These are phyloP conservation scores for Nasonia longicornis DNA, from an alignment of 1,140 invertebrate genomes.

Conservation along the genomic window DNA sequence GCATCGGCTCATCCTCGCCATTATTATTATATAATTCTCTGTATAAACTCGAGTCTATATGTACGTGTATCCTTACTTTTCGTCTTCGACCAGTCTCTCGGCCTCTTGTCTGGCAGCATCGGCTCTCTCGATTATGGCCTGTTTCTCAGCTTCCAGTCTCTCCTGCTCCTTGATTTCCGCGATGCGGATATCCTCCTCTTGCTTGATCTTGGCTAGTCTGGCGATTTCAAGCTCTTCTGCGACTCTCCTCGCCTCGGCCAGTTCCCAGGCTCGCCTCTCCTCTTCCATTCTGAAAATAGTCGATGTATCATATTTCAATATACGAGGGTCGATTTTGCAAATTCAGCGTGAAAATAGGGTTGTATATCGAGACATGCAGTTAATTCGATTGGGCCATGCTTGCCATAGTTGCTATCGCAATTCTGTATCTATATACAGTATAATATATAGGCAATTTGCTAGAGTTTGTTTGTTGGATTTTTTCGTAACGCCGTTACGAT, in stretches of 20 bases:
- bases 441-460: neutral
- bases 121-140: conserved; percentile 57
- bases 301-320: neutral
- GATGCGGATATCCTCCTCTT: conserved; percentile 57
- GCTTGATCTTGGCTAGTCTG: conserved; percentile 56
- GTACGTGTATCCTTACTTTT: conserved; percentile 46
- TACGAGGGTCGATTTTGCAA: no score
- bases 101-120: conserved; percentile 58
- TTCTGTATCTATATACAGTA: neutral
- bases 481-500: neutral
- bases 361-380: no score
- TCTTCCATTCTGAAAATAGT: conserved; percentile 54
- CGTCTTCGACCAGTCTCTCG: conserved; percentile 52
- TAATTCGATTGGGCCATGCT: neutral
- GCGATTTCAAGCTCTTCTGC: conserved; percentile 60
- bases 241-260: conserved; percentile 56
- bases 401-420: neutral
- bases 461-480: neutral
- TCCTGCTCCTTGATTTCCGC: conserved; percentile 64
- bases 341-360: no score
- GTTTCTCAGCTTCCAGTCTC: conserved; percentile 58
- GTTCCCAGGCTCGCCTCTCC: conserved; percentile 57
- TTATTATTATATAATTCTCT: no score
- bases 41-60: no score
- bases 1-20: neutral